Evolutionary conservation across 2,888 invertebrate genomes (phyloP), one percentile per base, ranked within the genome.

Genomic region (Sipha maydis): DNA sequence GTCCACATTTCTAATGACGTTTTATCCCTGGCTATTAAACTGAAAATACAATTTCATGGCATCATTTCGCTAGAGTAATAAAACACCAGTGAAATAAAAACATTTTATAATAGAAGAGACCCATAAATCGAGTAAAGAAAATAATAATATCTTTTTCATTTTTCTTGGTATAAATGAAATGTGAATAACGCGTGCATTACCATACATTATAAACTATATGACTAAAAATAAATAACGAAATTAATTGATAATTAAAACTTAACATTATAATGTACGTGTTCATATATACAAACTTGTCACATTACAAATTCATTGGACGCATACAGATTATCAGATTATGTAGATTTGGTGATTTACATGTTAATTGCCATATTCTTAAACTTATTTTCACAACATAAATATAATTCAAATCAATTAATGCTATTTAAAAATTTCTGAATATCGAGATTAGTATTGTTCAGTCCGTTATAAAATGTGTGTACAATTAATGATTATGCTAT

Each of bases 251-350:
- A 25, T 73, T 48, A 31, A 83, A 82, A 82, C 82, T 14, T 31
- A 83, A 83, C 71, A 71, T 83, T 48, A 31, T 71, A 25, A 61
- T 78, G 9, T 79, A 79, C 14, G 28, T 31, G 0, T 14, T 31
- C 8, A 56, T 4, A 56, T 56, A 56, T 83, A 83, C 61, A 56
- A 54, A 71, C 71, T 7, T 71, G 48, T 86, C 71, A 38, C 38
- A 76, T 79, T 56, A 67, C 54, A n/a, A 71, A 86, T 56, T 86
- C 79, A 71, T 76, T 54, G 38, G 69, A 69, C 56, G 79, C 79
- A 54, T 77, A 34, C 69, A 78, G 85, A 78, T 85, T 86, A 86
- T 86, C 69, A 34, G 71, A 86, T 86, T 86, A 86, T 86, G 69
- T 86, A 79, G 71, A 79, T 86, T 86, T 71, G 25, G 14, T 2